Evolutionary conservation across 2,888 invertebrate genomes (phyloP), one percentile per base, ranked within the genome.

Genomic region (Eubasilissa splendida): DNA sequence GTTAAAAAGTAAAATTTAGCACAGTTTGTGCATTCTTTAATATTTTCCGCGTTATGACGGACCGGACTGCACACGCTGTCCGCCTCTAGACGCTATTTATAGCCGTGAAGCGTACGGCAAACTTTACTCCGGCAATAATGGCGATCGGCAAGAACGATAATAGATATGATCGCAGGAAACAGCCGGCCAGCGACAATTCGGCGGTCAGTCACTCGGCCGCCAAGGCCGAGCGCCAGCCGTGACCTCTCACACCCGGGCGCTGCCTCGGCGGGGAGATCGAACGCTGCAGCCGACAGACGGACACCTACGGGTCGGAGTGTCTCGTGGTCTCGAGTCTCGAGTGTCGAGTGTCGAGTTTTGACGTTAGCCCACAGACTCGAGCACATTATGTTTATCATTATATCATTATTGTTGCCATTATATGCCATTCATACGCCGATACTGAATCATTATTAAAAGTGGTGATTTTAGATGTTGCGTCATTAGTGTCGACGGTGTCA

Each of bases 211-310:
- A 63, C 63, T 54, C 76, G 14, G 31, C 33, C 22, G 50, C 66
- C 60, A 78, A 59, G 77, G 70, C 53, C 71, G 53, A 22, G 71
- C 10, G 52, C 68, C 66, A 78, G 77, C 77, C 77, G 77, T 78
- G 77, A 78, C 58, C 77, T 78, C 56, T 66, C 4, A 66, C 76
- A n/a, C 66, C 53, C 58, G 42, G 58, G 58, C 58, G 11, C 58
- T 3, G 58, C 9, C 58, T 10, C 12, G 2, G 58, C 58, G 8
- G n/a, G 11, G 22, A 22, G 22, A 22, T 22, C 22, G 1, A 22
- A 22, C 22, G 31, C 11, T 12, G 53, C 14, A 31, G 11, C 71
- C 22, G 22, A 1, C 22, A 22, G 22, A 22, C 22, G 22, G 22
- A 59, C 59, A 59, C 59, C 59, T 59, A 10, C 59, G n/a, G 12